Percentiles rank a stretch among this genome's conserved stretches.
Conservation (phyloP, 2,888 invertebrate genomes). For the Diadegma fenestrale region DNA sequence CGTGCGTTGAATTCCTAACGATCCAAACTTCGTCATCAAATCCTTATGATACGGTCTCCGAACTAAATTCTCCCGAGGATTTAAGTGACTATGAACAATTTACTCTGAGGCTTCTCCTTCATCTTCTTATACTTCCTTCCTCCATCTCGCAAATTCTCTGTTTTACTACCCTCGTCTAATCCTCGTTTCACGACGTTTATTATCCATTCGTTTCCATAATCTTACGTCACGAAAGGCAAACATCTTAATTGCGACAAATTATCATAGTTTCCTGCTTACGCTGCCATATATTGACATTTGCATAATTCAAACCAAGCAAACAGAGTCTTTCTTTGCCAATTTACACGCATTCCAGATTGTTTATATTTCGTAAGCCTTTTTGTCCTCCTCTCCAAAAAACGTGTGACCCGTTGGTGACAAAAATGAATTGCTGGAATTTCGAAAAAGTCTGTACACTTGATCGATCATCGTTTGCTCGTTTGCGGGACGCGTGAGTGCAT, state of each 20-base stretch:
- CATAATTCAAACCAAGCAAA: neutral
- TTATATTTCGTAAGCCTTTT: neutral
- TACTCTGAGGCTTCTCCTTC: neutral
- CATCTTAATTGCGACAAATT: constrained; percentile 13
- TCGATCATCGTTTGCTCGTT: neutral
- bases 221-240: constrained; percentile 6
- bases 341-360: neutral
- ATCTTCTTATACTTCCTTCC: constrained; percentile 12
- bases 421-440: neutral
- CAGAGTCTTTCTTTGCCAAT: neutral
- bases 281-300: neutral
- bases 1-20: neutral
- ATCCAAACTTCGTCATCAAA: neutral
- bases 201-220: constrained; percentile 16
- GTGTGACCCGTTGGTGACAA: neutral
- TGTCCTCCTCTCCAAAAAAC: neutral
- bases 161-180: constrained; percentile 31
- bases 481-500: constrained; percentile 9
- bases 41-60: neutral
- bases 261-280: neutral
- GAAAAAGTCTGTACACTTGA: neutral
- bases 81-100: constrained; percentile 30
- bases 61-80: constrained; percentile 3
- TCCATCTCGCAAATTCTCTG: constrained; percentile 17
- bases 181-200: constrained; percentile 32